phyloP scores from a whole-genome alignment of 2,888 invertebrate species.

The Brachyptera risi region DNA sequence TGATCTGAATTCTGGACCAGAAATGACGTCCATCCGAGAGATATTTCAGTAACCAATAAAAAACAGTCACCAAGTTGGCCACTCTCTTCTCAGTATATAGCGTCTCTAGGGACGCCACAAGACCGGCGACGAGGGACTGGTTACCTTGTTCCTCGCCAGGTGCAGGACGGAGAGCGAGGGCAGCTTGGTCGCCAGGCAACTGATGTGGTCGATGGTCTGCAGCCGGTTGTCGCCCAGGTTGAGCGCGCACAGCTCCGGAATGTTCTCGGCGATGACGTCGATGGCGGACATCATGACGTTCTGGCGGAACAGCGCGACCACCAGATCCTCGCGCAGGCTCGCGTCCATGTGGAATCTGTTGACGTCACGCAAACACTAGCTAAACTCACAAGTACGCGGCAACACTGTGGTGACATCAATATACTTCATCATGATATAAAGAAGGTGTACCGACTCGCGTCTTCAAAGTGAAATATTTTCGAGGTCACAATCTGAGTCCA shows the following conservation, averaged over 20 bases:
- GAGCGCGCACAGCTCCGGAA: slow-evolving; percentile 76
- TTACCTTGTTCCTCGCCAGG: slow-evolving; percentile 76
- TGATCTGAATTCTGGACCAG: too few species aligned
- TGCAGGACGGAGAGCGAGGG: slow-evolving; percentile 73
- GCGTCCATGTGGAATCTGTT: slow-evolving; percentile 41
- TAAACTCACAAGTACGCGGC: neutral
- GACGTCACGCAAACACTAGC: neutral
- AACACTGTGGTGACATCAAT: too few species aligned
- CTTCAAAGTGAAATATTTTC: too few species aligned
- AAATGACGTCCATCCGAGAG: too few species aligned
- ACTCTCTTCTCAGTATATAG: too few species aligned
- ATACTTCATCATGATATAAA: too few species aligned
- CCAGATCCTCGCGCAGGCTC: slow-evolving; percentile 60
- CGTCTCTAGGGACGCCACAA: too few species aligned
- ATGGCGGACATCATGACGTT: slow-evolving; percentile 67
- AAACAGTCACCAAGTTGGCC: too few species aligned
- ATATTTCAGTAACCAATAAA: too few species aligned
- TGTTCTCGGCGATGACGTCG: slow-evolving; percentile 76
- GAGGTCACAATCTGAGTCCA: too few species aligned
- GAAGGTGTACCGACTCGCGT: too few species aligned
- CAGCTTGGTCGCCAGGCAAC: slow-evolving; percentile 60
- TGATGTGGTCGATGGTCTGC: slow-evolving; percentile 61
- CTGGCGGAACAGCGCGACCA: slow-evolving; percentile 70
- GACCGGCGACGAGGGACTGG: slow-evolving; percentile 31
- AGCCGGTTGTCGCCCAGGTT: slow-evolving; percentile 79